Percentiles rank a stretch among this genome's conserved stretches.
Evolutionary conservation across 2,797 vertebrate species (phyloP).

Genomic region (Chromis chromis): DNA sequence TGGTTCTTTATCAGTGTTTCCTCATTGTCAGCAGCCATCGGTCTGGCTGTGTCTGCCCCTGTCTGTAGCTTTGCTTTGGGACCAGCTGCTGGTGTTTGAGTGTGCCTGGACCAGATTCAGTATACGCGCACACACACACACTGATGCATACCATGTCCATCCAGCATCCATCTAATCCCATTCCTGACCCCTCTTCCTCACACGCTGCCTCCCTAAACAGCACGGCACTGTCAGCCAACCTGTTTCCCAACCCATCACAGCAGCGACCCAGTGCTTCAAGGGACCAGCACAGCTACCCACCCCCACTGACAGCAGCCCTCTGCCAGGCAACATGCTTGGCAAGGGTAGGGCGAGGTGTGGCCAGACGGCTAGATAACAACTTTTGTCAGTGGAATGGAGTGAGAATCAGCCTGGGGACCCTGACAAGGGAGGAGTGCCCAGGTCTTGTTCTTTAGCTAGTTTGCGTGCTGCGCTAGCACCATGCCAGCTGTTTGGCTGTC

Average conservation of each 20-base stretch:
- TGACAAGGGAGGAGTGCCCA: slow-evolving; percentile 39
- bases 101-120: slow-evolving; percentile 64
- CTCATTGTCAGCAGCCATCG: slow-evolving; percentile 74
- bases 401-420: slow-evolving; percentile 50
- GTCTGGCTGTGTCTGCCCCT: slow-evolving; percentile 58
- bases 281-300: slow-evolving; percentile 61
- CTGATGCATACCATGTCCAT: slow-evolving; percentile 51
- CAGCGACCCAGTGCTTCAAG: slow-evolving; percentile 71
- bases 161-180: slow-evolving; percentile 64
- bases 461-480: slow-evolving; percentile 64
- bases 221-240: slow-evolving; percentile 70
- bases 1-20: slow-evolving; percentile 69
- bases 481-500: slow-evolving; percentile 82
- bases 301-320: slow-evolving; percentile 70
- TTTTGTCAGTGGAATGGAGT: slow-evolving; percentile 62
- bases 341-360: slow-evolving; percentile 60
- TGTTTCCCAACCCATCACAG: slow-evolving; percentile 77
- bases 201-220: slow-evolving; percentile 69
- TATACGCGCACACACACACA: slow-evolving; percentile 27
- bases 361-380: slow-evolving; percentile 72
- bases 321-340: slow-evolving; percentile 76
- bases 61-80: slow-evolving; percentile 62
- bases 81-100: slow-evolving; percentile 71
- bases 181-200: slow-evolving; percentile 60
- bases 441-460: slow-evolving; percentile 59